These are phyloP conservation scores for Gryllus longicercus DNA, from an alignment of 2,888 invertebrate species.

Conservation along the genomic window DNA sequence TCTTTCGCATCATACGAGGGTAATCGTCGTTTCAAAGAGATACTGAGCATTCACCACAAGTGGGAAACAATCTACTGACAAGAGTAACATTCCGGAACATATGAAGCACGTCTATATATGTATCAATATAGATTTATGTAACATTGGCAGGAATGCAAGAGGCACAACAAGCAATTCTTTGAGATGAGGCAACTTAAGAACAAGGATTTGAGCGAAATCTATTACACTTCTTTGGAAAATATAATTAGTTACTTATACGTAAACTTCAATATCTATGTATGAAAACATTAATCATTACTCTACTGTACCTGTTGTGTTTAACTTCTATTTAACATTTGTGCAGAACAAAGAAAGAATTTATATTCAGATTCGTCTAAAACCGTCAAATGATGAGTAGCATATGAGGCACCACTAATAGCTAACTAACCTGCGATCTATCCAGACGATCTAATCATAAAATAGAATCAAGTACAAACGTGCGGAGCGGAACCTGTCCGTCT, in stretches of 20 bases:
- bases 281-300: neutral
- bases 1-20: too few species aligned
- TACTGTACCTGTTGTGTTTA: neutral
- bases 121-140: constrained; percentile 17
- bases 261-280: neutral
- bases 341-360: neutral
- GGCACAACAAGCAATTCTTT: constrained; percentile 17
- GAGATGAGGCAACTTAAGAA: neutral
- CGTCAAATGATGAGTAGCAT: constrained; percentile 17
- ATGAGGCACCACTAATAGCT: neutral
- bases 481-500: neutral
- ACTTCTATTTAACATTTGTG: constrained; percentile 1
- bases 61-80: neutral
- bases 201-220: neutral
- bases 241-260: neutral
- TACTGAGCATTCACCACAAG: too few species aligned
- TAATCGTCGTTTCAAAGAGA: too few species aligned
- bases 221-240: neutral
- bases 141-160: neutral
- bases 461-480: neutral
- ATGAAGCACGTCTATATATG: constrained; percentile 6
- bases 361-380: neutral
- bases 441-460: neutral
- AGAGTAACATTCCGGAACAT: neutral
- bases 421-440: neutral